Evolutionary conservation across 64 coral and sea anemone genomes (phyloP).

Genomic region (Dendronephthya gigantea): DNA sequence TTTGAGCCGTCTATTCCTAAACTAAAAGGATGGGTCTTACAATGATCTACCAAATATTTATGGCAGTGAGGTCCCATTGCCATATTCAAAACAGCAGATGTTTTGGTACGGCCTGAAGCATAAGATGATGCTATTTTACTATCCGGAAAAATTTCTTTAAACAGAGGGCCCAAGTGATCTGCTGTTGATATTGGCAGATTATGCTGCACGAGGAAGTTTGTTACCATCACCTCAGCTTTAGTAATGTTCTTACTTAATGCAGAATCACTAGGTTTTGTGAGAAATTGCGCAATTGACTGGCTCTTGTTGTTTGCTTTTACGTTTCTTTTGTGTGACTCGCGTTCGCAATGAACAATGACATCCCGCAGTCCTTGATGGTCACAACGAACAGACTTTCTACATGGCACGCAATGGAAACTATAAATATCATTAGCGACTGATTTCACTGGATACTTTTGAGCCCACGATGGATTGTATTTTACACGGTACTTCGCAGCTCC

Average conservation of each 20-base stretch:
- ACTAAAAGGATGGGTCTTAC: not conserved
- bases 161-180: too few relatives aligned
- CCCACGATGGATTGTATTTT: too few relatives aligned
- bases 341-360: not conserved
- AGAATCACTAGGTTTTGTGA: not conserved
- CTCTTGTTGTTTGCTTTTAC: not conserved
- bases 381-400: not conserved
- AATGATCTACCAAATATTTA: not conserved
- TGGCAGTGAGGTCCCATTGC: conserved; percentile 3
- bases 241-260: not conserved
- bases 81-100: not conserved
- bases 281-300: not conserved
- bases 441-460: too few relatives aligned
- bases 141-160: too few relatives aligned
- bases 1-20: not conserved
- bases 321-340: not conserved
- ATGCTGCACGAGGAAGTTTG: not conserved
- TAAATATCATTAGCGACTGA: too few relatives aligned
- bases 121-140: too few relatives aligned
- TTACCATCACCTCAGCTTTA: not conserved
- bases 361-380: not conserved
- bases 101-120: too few relatives aligned
- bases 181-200: too few relatives aligned
- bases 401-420: not conserved
- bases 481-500: too few relatives aligned